A percentile compares a stretch with the other conserved stretches of the same genome.
Evolutionary conservation across 2,888 invertebrate species (phyloP).

Genomic region (Dasysyrphus tricinctus): DNA sequence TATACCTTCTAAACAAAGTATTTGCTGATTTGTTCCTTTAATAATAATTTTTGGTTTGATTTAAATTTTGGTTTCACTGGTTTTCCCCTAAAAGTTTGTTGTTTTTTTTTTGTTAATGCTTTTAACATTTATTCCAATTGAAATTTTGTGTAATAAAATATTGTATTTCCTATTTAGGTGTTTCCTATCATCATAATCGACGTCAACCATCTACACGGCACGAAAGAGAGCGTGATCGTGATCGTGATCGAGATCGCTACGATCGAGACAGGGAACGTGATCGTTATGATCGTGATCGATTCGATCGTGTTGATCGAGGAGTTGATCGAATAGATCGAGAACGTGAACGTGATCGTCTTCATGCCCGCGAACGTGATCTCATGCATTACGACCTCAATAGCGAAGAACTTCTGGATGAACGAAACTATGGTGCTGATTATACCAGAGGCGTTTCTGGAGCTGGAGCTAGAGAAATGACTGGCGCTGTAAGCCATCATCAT

Average conservation of each 20-base stretch:
- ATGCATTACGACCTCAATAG: slow-evolving; percentile 83
- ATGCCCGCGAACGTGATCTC: slow-evolving; percentile 83
- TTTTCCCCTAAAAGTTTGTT: slow-evolving; percentile 67
- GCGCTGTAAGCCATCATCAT: slow-evolving; percentile 68
- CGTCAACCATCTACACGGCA: slow-evolving; percentile 81
- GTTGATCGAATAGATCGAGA: slow-evolving; percentile 76
- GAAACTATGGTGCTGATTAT: slow-evolving; percentile 81
- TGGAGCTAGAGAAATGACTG: slow-evolving; percentile 51
- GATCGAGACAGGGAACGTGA: slow-evolving; percentile 79
- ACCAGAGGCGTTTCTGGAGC: slow-evolving; percentile 80
- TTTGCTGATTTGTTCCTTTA: slow-evolving; percentile 63
- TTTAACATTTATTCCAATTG: slow-evolving; percentile 55
- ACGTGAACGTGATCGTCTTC: slow-evolving; percentile 81
- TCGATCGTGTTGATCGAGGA: slow-evolving; percentile 56
- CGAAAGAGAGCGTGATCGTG: slow-evolving; percentile 79
- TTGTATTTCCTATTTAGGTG: slow-evolving; percentile 77
- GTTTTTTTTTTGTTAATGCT: slow-evolving; percentile 44
- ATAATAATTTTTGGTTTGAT: slow-evolving; percentile 56
- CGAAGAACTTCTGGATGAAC: slow-evolving; percentile 82
- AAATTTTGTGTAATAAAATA: slow-evolving; percentile 10
- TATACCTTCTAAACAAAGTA: slow-evolving; percentile 54
- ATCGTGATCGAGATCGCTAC: slow-evolving; percentile 78
- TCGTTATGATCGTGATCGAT: slow-evolving; percentile 73
- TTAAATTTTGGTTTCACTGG: slow-evolving; percentile 63
- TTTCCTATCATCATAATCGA: slow-evolving; percentile 83